These are phyloP conservation scores for Phthorimaea operculella DNA, from an alignment of 1,140 invertebrate species.

Conservation along the genomic window DNA sequence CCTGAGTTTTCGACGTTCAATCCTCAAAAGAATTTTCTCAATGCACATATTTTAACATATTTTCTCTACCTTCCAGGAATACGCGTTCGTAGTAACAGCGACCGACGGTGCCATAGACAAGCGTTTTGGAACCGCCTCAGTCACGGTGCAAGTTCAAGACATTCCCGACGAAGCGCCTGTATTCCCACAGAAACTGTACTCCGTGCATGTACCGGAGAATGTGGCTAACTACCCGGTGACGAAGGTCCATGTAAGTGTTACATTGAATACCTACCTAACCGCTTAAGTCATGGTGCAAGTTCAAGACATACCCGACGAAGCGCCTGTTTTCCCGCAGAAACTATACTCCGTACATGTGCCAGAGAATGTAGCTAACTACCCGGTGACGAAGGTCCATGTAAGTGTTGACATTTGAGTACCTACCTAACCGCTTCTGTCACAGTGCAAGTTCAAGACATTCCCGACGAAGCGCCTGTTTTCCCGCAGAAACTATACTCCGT, in stretches of 20 bases:
- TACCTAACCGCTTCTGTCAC: no score
- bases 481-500: conserved; percentile 77
- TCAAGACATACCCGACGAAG: conserved; percentile 83
- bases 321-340: conserved; percentile 80
- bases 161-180: conserved; percentile 86
- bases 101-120: conserved; percentile 87
- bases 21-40: no score
- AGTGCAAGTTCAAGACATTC: conserved; percentile 78
- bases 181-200: conserved; percentile 79
- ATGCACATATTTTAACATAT: no score
- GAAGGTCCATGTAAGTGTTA: conserved; percentile 70
- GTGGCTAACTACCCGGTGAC: conserved; percentile 79
- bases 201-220: conserved; percentile 86
- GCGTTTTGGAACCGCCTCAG: conserved; percentile 86
- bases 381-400: conserved; percentile 77
- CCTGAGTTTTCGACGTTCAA: no score
- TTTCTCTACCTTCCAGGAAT: conserved; percentile 66
- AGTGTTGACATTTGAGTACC: no score
- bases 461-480: conserved; percentile 88
- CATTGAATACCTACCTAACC: no score
- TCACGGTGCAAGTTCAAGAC: conserved; percentile 80
- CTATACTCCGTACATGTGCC: conserved; percentile 82
- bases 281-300: conserved; percentile 65
- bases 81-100: conserved; percentile 88
- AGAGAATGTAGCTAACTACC: conserved; percentile 83